Evolutionary conservation across 2,797 vertebrate genomes (phyloP).

Genomic region (Molossus alvarezi): DNA sequence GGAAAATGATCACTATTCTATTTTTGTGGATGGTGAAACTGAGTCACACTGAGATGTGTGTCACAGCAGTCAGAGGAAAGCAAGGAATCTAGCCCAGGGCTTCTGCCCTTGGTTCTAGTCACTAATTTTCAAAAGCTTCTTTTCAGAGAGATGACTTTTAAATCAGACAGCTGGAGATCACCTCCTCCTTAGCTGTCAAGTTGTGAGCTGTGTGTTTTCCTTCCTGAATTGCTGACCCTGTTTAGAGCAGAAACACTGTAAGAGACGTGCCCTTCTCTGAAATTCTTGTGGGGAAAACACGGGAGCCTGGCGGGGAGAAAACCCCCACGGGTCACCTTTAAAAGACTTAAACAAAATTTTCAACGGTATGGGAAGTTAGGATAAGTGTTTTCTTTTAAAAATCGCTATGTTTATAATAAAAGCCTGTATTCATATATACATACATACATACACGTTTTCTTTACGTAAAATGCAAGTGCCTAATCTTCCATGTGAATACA

Average conservation of each 20-base stretch:
- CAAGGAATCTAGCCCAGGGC: not conserved
- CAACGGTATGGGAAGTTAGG: not conserved
- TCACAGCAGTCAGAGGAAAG: constrained; percentile 13
- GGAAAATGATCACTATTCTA: constrained; percentile 16
- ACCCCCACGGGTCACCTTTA: constrained; percentile 43
- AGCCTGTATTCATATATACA: not conserved
- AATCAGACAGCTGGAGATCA: constrained; percentile 81
- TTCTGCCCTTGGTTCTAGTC: constrained; percentile 38
- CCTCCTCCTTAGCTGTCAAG: constrained; percentile 74
- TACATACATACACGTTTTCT: not conserved
- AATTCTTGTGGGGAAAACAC: constrained; percentile 45
- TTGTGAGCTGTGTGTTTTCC: constrained; percentile 66
- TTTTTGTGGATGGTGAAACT: constrained; percentile 65
- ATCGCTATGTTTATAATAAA: constrained; percentile 28
- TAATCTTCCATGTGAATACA: not conserved
- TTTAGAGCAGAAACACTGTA: constrained; percentile 49
- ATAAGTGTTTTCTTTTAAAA: not conserved
- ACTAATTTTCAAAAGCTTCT: constrained; percentile 64
- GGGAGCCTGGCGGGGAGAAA: constrained; percentile 35
- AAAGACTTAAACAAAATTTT: constrained; percentile 62
- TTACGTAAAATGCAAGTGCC: not conserved
- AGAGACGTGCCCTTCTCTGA: constrained; percentile 69
- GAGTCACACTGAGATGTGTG: constrained; percentile 55
- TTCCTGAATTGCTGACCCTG: constrained; percentile 78
- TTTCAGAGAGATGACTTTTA: constrained; percentile 78